phyloP scores from a whole-genome alignment of 2,113 vertebrate genomes.

The Carlito syrichta region DNA sequence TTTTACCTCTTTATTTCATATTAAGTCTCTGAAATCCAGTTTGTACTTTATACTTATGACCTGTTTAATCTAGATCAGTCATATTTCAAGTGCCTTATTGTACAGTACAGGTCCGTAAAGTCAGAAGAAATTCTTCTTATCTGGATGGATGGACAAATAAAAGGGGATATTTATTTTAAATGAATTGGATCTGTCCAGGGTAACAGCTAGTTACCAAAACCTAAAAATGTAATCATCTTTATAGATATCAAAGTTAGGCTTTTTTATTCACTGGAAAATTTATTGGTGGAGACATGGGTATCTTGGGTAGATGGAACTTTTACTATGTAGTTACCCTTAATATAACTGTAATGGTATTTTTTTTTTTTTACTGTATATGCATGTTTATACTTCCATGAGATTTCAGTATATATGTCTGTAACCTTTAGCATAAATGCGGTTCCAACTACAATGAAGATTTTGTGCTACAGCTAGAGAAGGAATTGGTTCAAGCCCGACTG shows the following conservation, averaged over 20 bases:
- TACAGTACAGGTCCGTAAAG: not conserved
- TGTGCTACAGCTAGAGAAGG: constrained; percentile 94
- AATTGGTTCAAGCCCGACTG: constrained; percentile 95
- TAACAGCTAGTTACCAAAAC: not conserved
- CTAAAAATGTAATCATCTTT: not conserved
- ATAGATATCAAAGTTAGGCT: not conserved
- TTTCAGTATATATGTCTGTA: constrained; percentile 78
- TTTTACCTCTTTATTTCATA: constrained; percentile 4
- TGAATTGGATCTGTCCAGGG: not conserved
- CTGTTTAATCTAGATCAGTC: not conserved
- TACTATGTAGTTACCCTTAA: not conserved
- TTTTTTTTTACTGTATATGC: constrained; percentile 39
- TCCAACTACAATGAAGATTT: constrained; percentile 94
- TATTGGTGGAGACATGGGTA: not conserved
- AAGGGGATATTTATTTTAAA: not conserved
- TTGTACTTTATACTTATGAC: not conserved
- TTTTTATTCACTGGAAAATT: constrained; percentile 4
- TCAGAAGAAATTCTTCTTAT: constrained; percentile 10
- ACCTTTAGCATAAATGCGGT: constrained; percentile 89
- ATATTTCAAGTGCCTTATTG: not conserved
- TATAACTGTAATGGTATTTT: too few species aligned
- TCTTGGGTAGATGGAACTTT: not conserved
- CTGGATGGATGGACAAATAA: not conserved
- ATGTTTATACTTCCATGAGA: constrained; percentile 8
- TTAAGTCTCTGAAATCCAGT: not conserved